Percentiles rank a stretch among this genome's conserved stretches.
Evolutionary conservation across 2,888 invertebrate species (phyloP).

Genomic region (Rhaphigaster nebulosa): DNA sequence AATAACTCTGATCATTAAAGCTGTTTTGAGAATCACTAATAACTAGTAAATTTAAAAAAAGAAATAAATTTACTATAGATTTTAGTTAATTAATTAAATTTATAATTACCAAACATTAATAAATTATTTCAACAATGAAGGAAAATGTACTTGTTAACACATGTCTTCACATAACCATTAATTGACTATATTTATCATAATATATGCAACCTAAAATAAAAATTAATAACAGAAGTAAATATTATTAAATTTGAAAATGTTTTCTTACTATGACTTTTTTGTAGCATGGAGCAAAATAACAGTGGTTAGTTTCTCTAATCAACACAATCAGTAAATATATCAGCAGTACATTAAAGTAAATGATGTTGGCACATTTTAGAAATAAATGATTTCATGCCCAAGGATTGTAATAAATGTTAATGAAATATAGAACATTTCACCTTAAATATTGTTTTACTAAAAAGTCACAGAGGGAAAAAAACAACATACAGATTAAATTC

Average conservation of each 20-base stretch:
- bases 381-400: neutral
- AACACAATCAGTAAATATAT: neutral
- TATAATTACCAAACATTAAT: neutral
- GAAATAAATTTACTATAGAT: neutral
- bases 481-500: neutral
- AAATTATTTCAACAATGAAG: neutral
- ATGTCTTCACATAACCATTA: neutral
- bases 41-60: neutral
- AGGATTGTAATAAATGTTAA: neutral
- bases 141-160: neutral
- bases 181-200: constrained; percentile 30
- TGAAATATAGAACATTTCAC: neutral
- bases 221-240: neutral
- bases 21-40: neutral
- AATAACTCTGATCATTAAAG: neutral
- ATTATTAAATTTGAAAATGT: neutral
- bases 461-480: neutral
- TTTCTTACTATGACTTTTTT: neutral
- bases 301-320: neutral
- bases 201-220: neutral
- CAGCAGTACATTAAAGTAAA: neutral
- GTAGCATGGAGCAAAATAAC: neutral
- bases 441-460: too few relatives aligned
- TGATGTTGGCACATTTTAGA: neutral
- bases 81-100: neutral